Evolutionary conservation across 2,113 vertebrate genomes (phyloP), one percentile per base, ranked within the genome.

Genomic region (Cyphomyrus discorhynchus): DNA sequence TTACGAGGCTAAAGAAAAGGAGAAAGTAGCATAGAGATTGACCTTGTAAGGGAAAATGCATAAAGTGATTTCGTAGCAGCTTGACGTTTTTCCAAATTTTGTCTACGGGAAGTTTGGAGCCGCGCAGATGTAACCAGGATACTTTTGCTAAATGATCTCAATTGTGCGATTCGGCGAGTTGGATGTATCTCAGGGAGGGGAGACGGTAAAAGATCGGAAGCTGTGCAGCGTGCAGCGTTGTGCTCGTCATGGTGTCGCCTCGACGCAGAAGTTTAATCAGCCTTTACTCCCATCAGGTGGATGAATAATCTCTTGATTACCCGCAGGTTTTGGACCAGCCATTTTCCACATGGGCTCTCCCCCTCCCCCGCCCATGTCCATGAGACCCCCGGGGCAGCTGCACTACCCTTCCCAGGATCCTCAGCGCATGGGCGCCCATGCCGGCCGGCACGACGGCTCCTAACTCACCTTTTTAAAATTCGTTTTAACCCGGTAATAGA

Each of bases 321-420:
- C 77, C 86, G 56, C 93, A 99, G 98, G 98, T 93, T 99, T 98
- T 0, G 97, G 97, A 31, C 97, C 97, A 53, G 97, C 97, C 50
- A 92, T 96, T 93, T 96, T 96, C 90, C 96, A 95, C 91, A 98
- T 98, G 97, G 97, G 96, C 52, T 97, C 97, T 4, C 95, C 95
- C 2, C 95, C 95, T 87, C 96, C 96, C 17, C 98, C 98, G 0
- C 97, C 97, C 83, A 97, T 98, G 92, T 97, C 97, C 93, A 96
- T 99, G 96, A 96, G 98, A 93, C 98, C 98, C 80, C 97, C 98
- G 2, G 97, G 97, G 89, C 97, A 97, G 93, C 98, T 99, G 93
- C 98, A 99, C 92, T 99, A 98, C 89, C 98, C 98, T 0, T 99
- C 98, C 91, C 98, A 99, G 95, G 98, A 99, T 92, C 98, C 98